Percentiles rank a stretch among this genome's conserved stretches.
These are phyloP conservation scores for Halesus radiatus DNA, from an alignment of 1,140 invertebrate genomes.

Conservation along the genomic window DNA sequence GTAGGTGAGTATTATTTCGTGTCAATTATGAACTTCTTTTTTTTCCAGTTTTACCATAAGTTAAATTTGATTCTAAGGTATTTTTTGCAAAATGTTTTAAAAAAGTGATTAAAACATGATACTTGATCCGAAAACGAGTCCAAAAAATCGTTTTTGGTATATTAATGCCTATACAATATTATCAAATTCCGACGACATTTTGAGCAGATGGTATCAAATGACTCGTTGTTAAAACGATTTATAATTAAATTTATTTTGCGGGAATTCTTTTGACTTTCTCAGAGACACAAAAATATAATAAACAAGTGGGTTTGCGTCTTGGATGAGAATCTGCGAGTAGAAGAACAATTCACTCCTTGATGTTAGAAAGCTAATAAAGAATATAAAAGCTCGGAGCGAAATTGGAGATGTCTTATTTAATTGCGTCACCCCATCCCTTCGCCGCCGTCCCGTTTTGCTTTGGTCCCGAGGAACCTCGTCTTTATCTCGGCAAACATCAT, in stretches of 20 bases:
- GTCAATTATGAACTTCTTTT: too few relatives aligned
- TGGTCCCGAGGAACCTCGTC: slow-evolving; percentile 22
- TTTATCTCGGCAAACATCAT: slow-evolving; percentile 58
- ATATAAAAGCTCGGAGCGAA: slow-evolving; percentile 42
- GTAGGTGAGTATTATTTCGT: too few relatives aligned
- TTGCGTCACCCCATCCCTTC: slow-evolving; percentile 42
- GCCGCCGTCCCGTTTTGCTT: slow-evolving; percentile 7
- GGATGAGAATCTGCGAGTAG: slow-evolving; percentile 24
- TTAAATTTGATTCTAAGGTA: too few relatives aligned
- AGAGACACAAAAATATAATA: not conserved
- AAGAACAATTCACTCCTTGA: slow-evolving; percentile 48
- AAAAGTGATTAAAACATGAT: too few relatives aligned
- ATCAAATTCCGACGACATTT: not conserved
- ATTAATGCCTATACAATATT: not conserved
- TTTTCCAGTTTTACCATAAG: too few relatives aligned
- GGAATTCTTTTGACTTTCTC: slow-evolving; percentile 21
- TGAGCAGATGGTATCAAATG: slow-evolving; percentile 10
- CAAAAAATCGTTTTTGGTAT: not conserved
- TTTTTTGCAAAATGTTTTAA: too few relatives aligned
- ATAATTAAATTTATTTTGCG: slow-evolving; percentile 13
- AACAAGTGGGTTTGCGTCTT: not conserved
- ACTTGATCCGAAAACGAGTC: not conserved
- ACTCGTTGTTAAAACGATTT: slow-evolving; percentile 20
- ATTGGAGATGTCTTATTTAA: slow-evolving; percentile 54
- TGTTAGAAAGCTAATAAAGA: slow-evolving; percentile 54